Conservation (phyloP, 2,797 vertebrate species). For the Helicolenus hilgendorfi region DNA sequence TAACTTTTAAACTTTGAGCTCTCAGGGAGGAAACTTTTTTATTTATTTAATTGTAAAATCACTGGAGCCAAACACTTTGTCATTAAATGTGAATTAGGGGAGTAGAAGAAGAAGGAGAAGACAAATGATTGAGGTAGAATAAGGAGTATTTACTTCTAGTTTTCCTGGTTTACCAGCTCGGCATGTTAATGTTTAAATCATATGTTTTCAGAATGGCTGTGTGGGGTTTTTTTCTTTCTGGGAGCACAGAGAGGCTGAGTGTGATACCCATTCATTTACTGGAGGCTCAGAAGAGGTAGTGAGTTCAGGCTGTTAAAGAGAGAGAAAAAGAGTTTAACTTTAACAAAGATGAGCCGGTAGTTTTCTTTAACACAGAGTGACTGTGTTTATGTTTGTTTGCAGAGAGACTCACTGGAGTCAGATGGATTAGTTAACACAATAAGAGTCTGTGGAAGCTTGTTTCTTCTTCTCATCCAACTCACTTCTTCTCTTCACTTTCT, state of each 20-base stretch:
- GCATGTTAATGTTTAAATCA: conserved; percentile 70
- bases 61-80: not conserved
- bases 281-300: conserved; percentile 40
- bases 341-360: not conserved
- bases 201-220: conserved; percentile 54
- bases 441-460: conserved; percentile 42
- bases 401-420: conserved; percentile 59
- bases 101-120: not conserved
- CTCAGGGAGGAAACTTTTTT: not conserved
- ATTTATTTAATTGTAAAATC: not conserved
- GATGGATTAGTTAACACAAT: conserved; percentile 79
- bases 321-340: not conserved
- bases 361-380: conserved; percentile 13
- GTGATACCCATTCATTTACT: conserved; percentile 70
- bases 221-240: conserved; percentile 36
- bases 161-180: conserved; percentile 13
- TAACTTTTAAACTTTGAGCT: not conserved
- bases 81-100: not conserved
- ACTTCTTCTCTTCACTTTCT: conserved; percentile 41
- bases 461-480: conserved; percentile 45
- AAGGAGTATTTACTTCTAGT: not conserved
- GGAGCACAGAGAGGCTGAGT: conserved; percentile 9
- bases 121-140: conserved; percentile 24
- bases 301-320: conserved; percentile 11
- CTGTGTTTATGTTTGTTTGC: conserved; percentile 69